Conservation (phyloP, 1,140 invertebrate genomes). For the Drosophila equinoxialis region DNA sequence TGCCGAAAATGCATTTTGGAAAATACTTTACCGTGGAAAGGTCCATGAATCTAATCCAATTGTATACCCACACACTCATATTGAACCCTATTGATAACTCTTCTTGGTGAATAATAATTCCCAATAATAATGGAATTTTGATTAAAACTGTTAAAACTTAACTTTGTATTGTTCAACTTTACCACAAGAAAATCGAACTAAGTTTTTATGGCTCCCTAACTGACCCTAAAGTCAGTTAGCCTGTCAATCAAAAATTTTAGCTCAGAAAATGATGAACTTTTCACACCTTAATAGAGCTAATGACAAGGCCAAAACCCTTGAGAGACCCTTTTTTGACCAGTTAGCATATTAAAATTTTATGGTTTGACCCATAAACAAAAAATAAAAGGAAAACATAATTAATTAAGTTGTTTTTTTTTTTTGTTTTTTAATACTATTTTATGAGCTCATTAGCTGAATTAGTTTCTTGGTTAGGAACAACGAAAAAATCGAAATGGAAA, state of each 20-base stretch:
- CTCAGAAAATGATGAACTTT: slow-evolving; percentile 49
- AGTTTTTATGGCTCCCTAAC: background rate
- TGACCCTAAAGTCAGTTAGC: slow-evolving; percentile 6
- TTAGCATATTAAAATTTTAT: slow-evolving; percentile 58
- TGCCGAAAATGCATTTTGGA: too few species aligned
- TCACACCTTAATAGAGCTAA: slow-evolving; percentile 54
- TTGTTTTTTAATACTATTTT: slow-evolving; percentile 2
- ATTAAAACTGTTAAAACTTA: too few species aligned
- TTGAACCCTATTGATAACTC: background rate
- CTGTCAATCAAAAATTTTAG: slow-evolving; percentile 32
- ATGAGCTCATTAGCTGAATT: background rate
- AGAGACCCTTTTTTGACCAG: slow-evolving; percentile 36
- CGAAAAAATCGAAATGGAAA: background rate
- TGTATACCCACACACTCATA: too few species aligned
- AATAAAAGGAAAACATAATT: background rate
- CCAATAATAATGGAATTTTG: too few species aligned
- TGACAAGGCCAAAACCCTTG: slow-evolving; percentile 20
- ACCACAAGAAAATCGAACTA: background rate
- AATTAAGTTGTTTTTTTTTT: slow-evolving; percentile 4
- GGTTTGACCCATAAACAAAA: slow-evolving; percentile 50
- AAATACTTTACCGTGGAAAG: too few species aligned
- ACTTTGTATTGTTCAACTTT: background rate
- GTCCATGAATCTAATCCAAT: too few species aligned
- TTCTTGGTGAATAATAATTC: background rate
- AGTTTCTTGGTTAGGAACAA: background rate